A percentile compares a stretch with the other conserved stretches of the same genome.
These are phyloP conservation scores for Siphamia tubifer DNA, from an alignment of 2,113 vertebrate species.

Conservation along the genomic window DNA sequence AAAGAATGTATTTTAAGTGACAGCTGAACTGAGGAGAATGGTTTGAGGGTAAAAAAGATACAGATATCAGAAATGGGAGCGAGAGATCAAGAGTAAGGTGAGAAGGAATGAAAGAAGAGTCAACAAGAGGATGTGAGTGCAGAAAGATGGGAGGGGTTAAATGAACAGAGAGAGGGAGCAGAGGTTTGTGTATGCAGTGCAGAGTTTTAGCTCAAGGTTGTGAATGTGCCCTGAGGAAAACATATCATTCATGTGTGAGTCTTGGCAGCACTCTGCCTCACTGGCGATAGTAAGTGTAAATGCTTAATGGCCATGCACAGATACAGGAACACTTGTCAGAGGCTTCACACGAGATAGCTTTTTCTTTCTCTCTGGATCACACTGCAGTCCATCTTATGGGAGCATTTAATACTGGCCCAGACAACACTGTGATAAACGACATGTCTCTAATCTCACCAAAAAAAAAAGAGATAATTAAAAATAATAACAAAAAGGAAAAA, in stretches of 20 bases:
- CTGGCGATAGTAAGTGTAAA: slow-evolving; percentile 21
- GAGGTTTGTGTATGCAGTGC: not conserved
- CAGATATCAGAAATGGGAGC: not conserved
- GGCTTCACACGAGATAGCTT: not conserved
- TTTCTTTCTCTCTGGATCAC: not conserved
- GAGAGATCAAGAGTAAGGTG: not conserved
- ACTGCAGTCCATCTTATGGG: slow-evolving; percentile 39
- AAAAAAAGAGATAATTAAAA: no score
- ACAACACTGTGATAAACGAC: no score
- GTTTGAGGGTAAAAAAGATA: not conserved
- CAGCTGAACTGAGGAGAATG: not conserved
- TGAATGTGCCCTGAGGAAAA: slow-evolving; percentile 28
- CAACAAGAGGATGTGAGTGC: not conserved
- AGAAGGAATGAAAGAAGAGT: not conserved
- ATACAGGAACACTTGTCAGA: not conserved
- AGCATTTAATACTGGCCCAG: slow-evolving; percentile 34
- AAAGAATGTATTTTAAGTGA: not conserved
- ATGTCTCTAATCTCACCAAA: no score
- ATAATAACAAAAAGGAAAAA: no score
- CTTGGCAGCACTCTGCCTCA: slow-evolving; percentile 18
- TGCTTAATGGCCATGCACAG: slow-evolving; percentile 31
- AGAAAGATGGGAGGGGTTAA: not conserved
- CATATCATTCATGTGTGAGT: slow-evolving; percentile 39
- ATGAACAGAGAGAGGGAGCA: not conserved
- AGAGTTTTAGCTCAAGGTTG: not conserved